These are phyloP conservation scores for Erebia aethiops DNA, from an alignment of 2,888 invertebrate species.

Conservation along the genomic window DNA sequence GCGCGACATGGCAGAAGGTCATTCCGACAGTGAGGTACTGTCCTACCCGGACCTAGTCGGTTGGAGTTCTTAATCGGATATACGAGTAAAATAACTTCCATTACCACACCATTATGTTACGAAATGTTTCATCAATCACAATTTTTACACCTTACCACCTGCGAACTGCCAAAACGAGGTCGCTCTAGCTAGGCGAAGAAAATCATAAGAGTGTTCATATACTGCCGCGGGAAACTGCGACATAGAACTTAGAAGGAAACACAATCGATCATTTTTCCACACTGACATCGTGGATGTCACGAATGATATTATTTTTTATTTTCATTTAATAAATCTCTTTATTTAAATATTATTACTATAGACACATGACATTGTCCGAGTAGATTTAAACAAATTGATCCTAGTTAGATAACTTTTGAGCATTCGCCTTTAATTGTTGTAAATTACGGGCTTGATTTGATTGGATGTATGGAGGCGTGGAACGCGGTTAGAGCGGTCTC, in stretches of 20 bases:
- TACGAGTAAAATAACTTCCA: conserved; percentile 27
- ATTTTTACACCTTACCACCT: conserved; percentile 33
- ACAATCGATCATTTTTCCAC: background rate
- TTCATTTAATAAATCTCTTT: background rate
- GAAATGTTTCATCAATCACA: conserved; percentile 32
- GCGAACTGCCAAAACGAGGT: conserved; percentile 25
- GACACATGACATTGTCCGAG: no score
- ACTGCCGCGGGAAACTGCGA: background rate
- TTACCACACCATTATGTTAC: conserved; percentile 29
- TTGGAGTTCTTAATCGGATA: conserved; percentile 12
- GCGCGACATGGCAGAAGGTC: no score
- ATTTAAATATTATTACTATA: background rate
- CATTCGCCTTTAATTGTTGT: conserved; percentile 7
- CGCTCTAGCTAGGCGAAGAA: conserved; percentile 11
- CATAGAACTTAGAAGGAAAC: background rate
- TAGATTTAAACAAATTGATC: no score
- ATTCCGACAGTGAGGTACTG: no score
- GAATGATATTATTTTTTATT: background rate
- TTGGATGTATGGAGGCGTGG: conserved; percentile 43
- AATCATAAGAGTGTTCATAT: background rate
- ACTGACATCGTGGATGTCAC: background rate
- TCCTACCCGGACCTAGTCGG: no score
- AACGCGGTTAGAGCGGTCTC: conserved; percentile 53
- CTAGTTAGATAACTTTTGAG: background rate
- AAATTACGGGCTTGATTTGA: conserved; percentile 11